Conservation (phyloP, 2,113 vertebrate species). For the Anolis carolinensis region DNA sequence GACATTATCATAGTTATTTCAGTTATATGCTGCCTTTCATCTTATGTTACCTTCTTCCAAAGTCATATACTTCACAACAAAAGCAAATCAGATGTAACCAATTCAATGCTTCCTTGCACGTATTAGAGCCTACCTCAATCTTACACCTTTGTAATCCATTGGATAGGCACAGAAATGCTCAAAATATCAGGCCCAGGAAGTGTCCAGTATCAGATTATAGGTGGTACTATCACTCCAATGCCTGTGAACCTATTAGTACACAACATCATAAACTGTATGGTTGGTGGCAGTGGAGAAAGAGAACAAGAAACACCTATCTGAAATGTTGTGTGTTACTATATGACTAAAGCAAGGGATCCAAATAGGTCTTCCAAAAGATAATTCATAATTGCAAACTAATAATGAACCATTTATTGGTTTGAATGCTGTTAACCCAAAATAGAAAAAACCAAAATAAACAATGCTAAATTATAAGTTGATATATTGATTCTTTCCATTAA, state of each 20-base stretch:
- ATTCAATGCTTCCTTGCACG: neutral
- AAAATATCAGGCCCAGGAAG: neutral
- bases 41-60: constrained; percentile 25
- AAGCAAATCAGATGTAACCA: neutral
- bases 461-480: too few relatives aligned
- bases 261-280: neutral
- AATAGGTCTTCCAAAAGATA: neutral
- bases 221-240: neutral
- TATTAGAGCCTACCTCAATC: neutral
- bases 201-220: neutral
- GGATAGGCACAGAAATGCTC: neutral
- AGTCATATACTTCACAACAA: neutral
- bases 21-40: neutral
- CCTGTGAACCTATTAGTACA: neutral
- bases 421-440: too few relatives aligned
- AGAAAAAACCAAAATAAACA: too few relatives aligned
- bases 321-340: neutral
- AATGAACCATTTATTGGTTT: too few relatives aligned
- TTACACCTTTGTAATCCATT: neutral
- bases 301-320: neutral
- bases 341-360: neutral
- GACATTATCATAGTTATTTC: neutral
- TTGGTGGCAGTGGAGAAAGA: neutral
- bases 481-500: too few relatives aligned
- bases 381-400: neutral